Conservation (phyloP, 2,113 vertebrate species). For the Mesembrinibis cayennensis region DNA sequence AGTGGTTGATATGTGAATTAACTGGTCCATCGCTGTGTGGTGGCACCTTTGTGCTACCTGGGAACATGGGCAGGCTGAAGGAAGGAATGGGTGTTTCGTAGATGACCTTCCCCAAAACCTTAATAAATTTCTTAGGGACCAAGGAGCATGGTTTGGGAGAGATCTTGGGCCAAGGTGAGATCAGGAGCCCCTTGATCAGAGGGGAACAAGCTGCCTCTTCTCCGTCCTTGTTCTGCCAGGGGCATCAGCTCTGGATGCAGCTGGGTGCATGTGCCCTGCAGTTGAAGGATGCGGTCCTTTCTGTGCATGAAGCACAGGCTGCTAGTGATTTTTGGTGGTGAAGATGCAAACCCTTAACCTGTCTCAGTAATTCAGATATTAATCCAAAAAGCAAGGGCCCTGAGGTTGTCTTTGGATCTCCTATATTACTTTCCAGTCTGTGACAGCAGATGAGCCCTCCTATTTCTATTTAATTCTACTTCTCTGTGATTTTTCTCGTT, state of each 20-base stretch:
- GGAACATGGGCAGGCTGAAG: not conserved
- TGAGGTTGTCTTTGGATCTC: not conserved
- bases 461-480: conserved; percentile 1
- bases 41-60: not conserved
- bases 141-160: not conserved
- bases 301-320: not conserved
- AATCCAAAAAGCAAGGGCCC: not conserved
- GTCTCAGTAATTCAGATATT: not conserved
- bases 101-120: not conserved
- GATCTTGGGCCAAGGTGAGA: not conserved
- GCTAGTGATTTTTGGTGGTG: not conserved
- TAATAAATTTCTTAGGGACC: not conserved
- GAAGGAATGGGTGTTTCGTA: fast-evolving
- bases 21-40: not conserved
- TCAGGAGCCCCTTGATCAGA: not conserved
- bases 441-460: not conserved
- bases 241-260: not conserved
- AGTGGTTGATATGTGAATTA: not conserved
- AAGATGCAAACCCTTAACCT: not conserved
- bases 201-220: not conserved
- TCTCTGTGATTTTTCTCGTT: not conserved
- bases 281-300: not conserved
- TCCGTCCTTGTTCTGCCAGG: not conserved
- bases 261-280: not conserved
- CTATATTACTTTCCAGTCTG: not conserved